Conservation (phyloP, 2,888 invertebrate genomes). For the Omphaloscelis lunosa region DNA sequence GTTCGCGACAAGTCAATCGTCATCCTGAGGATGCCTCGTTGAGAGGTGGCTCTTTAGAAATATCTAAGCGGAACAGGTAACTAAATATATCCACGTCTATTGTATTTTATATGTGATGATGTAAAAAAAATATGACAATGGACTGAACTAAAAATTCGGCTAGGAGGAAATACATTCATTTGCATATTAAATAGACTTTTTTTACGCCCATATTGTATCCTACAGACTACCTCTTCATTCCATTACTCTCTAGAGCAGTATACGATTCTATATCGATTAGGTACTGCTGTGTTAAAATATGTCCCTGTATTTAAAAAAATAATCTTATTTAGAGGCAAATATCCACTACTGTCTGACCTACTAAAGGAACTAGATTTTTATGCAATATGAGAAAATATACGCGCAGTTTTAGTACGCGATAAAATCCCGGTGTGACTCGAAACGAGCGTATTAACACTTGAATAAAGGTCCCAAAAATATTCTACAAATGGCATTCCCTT, state of each 20-base stretch:
- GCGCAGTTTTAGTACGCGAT: conserved; percentile 9
- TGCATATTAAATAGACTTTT: not conserved
- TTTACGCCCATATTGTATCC: not conserved
- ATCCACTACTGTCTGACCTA: not conserved
- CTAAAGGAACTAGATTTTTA: not conserved
- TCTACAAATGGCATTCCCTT: no score
- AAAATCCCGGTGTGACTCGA: conserved; percentile 11
- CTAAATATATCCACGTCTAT: no score
- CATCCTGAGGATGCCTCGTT: no score
- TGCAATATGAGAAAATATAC: conserved; percentile 3
- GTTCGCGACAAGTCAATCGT: no score
- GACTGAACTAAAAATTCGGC: conserved; percentile 7
- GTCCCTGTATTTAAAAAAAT: not conserved
- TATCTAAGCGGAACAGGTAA: no score
- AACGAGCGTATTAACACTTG: conserved; percentile 9
- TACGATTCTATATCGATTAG: not conserved
- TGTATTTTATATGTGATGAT: not conserved
- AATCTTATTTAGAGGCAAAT: not conserved
- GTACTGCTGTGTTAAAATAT: not conserved
- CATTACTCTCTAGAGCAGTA: not conserved
- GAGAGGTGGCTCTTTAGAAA: no score
- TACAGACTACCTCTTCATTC: not conserved
- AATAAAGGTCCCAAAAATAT: not conserved
- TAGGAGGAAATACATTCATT: not conserved
- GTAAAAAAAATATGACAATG: conserved; percentile 5